These are phyloP conservation scores for Psittacula derbiana DNA, from an alignment of 2,797 vertebrate genomes.

Conservation along the genomic window DNA sequence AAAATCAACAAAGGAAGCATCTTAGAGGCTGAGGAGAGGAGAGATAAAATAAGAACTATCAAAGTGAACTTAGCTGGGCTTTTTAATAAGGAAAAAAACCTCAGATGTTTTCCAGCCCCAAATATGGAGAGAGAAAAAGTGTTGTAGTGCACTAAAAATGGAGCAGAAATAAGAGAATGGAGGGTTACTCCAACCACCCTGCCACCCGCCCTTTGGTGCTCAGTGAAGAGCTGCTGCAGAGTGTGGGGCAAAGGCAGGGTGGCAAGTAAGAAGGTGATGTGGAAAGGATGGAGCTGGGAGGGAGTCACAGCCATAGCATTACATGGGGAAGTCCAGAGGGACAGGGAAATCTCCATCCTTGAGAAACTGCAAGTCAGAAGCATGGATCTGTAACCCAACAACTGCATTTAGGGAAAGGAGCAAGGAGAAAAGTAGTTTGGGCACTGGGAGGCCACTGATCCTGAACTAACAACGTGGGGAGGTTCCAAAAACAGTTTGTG, in stretches of 20 bases:
- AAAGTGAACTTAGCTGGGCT: neutral
- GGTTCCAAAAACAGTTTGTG: neutral
- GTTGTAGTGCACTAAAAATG: neutral
- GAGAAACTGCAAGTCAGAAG: neutral
- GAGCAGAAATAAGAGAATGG: neutral
- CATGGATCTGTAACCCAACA: neutral
- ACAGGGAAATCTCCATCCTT: neutral
- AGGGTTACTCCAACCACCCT: neutral
- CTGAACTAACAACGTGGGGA: neutral
- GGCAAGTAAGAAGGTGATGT: neutral
- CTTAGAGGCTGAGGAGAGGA: neutral
- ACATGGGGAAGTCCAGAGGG: neutral
- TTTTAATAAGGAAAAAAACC: neutral
- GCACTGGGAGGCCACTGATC: neutral
- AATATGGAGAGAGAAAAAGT: neutral
- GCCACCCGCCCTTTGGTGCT: neutral
- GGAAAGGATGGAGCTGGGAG: neutral
- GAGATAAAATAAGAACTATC: neutral
- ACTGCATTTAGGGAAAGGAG: neutral
- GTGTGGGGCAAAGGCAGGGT: neutral
- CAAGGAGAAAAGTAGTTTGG: neutral
- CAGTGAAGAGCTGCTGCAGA: neutral
- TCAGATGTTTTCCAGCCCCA: constrained; percentile 9
- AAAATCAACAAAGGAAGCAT: neutral
- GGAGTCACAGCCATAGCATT: neutral